Base-by-base conservation (phyloP, 2,888 invertebrate genomes). In the Aromia moschata region DNA sequence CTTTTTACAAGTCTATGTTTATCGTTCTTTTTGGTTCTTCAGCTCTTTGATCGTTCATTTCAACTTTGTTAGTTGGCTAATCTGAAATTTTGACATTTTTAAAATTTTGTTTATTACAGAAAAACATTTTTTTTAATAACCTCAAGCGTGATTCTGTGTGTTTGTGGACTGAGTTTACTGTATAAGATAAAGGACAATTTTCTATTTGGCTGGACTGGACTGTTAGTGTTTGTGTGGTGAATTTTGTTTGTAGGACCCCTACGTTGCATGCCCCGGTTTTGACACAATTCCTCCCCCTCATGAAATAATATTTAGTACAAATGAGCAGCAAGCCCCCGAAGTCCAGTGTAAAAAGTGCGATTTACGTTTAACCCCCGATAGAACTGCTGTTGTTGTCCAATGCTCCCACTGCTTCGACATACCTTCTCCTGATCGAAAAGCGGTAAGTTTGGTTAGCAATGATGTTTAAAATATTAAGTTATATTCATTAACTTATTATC, bases 281-380 rank as follows among this genome's bases (percentile, higher is more conserved):
- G 56, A 63, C 11, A 36, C 55, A 40, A 40, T 60, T 45, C 59
- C 64, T 16, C 60, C 56, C 14, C 56, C 60, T 2, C 38, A 60
- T 40, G 64, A 63, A 51, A 25, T 56, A 10, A 47, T 55, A 41
- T 60, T 45, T 16, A 53, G 53, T 57, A 59, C 57, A 15, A 62
- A 59, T 40, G 55, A 59, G 17, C 41, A 58, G 44, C 49, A 45
- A 43, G 15, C 61, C 12, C 60, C 67, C 5, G 40, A 63, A 44
- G 63, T 66, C 31, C 64, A 65, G 62, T 80, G 80, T 59, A 73
- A 73, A 67, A 74, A 67, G 68, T 80, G 80, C 55, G 76, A 78
- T 65, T 67, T 80, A 51, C 71, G 72, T 67, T 56, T 75, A 56
- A 73, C 75, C 11, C 49, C 71, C 4, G 76, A 77, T 57, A 70